phyloP scores from a whole-genome alignment of 2,797 vertebrate genomes.

The Hemibagrus guttatus region DNA sequence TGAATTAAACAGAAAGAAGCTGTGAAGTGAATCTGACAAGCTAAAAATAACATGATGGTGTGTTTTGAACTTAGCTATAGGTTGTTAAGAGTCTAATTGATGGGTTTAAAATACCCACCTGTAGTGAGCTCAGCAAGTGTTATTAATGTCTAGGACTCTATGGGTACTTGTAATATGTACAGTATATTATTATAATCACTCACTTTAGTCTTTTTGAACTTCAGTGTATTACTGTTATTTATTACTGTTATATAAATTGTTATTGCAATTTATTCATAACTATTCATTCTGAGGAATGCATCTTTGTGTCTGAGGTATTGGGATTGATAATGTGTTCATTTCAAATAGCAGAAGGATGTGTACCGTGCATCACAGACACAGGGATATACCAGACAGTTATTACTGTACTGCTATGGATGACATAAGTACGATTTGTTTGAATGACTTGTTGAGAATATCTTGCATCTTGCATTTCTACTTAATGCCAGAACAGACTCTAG shows the following conservation, averaged over 20 bases:
- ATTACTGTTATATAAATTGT: too few relatives aligned
- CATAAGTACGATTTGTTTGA: neutral
- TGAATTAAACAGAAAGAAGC: constrained; percentile 3
- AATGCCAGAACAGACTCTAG: constrained; percentile 17
- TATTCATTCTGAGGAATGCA: neutral
- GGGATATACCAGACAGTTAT: neutral
- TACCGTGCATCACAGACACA: neutral
- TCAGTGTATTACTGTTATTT: neutral
- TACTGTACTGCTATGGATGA: neutral
- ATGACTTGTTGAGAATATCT: constrained; percentile 9
- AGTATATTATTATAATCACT: neutral
- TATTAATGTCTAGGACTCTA: constrained; percentile 6
- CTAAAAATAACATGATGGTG: neutral
- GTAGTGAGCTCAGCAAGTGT: neutral
- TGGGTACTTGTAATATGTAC: neutral
- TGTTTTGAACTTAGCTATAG: neutral
- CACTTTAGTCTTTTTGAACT: neutral
- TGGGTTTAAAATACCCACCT: neutral
- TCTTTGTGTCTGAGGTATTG: neutral
- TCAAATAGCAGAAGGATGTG: neutral
- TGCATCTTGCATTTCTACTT: constrained; percentile 5
- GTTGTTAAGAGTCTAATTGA: neutral
- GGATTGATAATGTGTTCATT: neutral
- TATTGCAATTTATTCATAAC: too few relatives aligned
- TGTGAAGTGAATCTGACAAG: neutral